phyloP scores from a whole-genome alignment of 2,113 vertebrate genomes.

The Pogonocichla stellata region DNA sequence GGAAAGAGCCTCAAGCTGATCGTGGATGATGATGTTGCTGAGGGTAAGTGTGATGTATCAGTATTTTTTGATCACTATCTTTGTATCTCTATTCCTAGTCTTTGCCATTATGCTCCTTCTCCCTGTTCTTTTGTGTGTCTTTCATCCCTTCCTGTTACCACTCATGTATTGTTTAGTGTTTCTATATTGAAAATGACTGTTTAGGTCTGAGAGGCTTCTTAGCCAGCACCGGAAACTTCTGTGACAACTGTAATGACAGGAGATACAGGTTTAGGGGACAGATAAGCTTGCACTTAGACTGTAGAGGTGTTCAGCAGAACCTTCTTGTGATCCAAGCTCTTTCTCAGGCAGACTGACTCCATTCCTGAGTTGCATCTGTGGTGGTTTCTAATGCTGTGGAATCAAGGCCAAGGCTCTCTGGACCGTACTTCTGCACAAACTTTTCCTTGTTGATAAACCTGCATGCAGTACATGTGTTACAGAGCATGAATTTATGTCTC shows the following conservation, averaged over 20 bases:
- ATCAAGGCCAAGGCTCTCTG: background rate
- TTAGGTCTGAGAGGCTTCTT: background rate
- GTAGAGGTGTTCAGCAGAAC: background rate
- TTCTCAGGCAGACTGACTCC: background rate
- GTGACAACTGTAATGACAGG: rapidly evolving
- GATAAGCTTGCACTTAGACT: background rate
- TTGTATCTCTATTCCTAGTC: background rate
- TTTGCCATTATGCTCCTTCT: background rate
- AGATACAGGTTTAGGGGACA: rapidly evolving
- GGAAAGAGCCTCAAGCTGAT: conserved; percentile 92
- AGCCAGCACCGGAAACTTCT: background rate
- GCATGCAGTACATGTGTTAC: background rate
- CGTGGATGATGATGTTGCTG: conserved; percentile 93
- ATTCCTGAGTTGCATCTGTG: background rate
- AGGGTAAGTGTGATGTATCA: conserved; percentile 77
- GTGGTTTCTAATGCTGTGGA: background rate
- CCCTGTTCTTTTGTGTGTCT: background rate
- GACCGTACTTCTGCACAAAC: background rate
- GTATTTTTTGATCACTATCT: background rate
- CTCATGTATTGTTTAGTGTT: background rate
- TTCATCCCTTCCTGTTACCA: background rate
- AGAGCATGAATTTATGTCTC: background rate
- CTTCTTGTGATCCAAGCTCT: background rate
- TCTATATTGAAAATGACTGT: background rate
- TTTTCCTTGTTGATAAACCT: background rate